Evolutionary conservation across 2,797 vertebrate species (phyloP).

Genomic region (Peromyscus nudipes): DNA sequence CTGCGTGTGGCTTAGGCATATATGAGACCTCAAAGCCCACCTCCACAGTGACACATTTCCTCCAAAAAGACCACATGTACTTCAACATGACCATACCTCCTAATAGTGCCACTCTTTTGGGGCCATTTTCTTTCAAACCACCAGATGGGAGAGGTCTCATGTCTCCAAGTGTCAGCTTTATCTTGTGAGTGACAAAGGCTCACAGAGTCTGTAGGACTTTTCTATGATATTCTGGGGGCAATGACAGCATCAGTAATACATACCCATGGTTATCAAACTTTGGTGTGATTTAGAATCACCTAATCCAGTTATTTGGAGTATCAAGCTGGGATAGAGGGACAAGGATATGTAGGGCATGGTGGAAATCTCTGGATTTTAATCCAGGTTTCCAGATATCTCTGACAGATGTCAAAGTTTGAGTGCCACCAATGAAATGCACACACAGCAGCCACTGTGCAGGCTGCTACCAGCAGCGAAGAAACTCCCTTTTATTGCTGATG

Average conservation of each 20-base stretch:
- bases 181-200: background rate
- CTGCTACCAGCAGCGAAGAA: background rate
- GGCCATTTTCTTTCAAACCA: too few species aligned
- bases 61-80: too few species aligned
- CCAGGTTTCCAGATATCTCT: background rate
- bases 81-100: too few species aligned
- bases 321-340: background rate
- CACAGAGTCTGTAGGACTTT: background rate
- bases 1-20: too few species aligned
- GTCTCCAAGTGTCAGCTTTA: background rate
- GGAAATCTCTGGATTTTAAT: background rate
- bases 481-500: background rate
- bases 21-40: too few species aligned
- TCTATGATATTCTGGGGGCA: background rate
- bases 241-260: background rate
- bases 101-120: too few species aligned
- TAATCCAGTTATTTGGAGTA: background rate
- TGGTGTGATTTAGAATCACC: background rate
- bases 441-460: background rate
- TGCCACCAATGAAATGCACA: background rate
- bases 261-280: background rate
- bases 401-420: background rate
- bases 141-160: background rate
- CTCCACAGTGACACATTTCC: too few species aligned
- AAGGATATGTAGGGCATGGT: background rate